Evolutionary conservation across 2,888 invertebrate species (phyloP), one percentile per base, ranked within the genome.

Genomic region (Neria commutata): DNA sequence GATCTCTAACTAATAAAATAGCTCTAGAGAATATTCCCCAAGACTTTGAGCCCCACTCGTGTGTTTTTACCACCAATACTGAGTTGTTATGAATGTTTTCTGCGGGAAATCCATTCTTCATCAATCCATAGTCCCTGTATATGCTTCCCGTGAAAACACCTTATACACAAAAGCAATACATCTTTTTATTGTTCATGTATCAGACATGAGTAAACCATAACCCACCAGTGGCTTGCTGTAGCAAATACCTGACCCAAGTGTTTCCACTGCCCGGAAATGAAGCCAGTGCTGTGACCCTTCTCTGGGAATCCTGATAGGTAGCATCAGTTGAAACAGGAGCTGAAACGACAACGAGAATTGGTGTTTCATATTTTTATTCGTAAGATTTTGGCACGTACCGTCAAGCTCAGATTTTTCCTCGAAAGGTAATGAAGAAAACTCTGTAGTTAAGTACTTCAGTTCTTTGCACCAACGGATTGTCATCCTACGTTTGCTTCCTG

Each of bases 201-300:
- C 19, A 17, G 8, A 14, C 16, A 11, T 42, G 6, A 16, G 8
- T 42, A 25, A 23, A 8, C 10, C 3, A 25, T n/a, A 33, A 46
- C 2, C 70, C 71, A 89, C 90, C 91, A 74, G 91, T 91, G 25
- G 87, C 87, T 80, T 92, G 91, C 76, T 92, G 91, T 47, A 92
- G 78, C 42, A 92, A 80, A 76, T 92, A 92, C 57, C 92, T 81
- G 16, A 92, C 80, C 92, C 92, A 92, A 21, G 92, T 92, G 75
- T 92, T 92, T 0, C 92, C 92, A 74, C 91, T 91, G n/a, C 92
- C 92, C 4, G 92, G 92, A 77, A 89, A 91, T 0, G 91, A 91
- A 1, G 88, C 91, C 29, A 92, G 81, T 1, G 91, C 92, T 3
- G 79, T 80, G 40, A 80, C 56, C 53, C 75, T 70, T 47, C 53